A percentile compares a stretch with the other conserved stretches of the same genome.
Evolutionary conservation across 1,140 invertebrate species (phyloP).

Genomic region (Holotrichia oblita): DNA sequence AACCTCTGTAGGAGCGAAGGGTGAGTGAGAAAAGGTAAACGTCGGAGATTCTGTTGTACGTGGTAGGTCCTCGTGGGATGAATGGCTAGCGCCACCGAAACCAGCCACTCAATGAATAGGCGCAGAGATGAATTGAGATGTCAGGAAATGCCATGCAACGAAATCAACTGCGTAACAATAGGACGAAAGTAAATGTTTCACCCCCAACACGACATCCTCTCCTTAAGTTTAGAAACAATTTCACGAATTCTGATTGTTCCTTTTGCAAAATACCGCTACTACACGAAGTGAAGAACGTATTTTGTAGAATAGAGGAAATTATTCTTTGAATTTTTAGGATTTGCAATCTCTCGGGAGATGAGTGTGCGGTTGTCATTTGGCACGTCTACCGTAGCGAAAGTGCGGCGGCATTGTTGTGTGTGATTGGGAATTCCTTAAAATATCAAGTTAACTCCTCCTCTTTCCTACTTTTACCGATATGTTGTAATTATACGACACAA

Average conservation of each 20-base stretch:
- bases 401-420: too few species aligned
- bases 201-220: slow-evolving; percentile 11
- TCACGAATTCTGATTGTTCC: slow-evolving; percentile 5
- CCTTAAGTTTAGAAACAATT: slow-evolving; percentile 11
- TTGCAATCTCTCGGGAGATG: too few species aligned
- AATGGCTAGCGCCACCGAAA: slow-evolving; percentile 35
- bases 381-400: too few species aligned
- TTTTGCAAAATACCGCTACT: not conserved
- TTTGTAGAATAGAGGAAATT: slow-evolving; percentile 8
- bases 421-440: too few species aligned
- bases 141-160: slow-evolving; percentile 32
- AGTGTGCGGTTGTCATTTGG: too few species aligned
- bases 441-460: too few species aligned
- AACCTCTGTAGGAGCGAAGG: not conserved
- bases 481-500: too few species aligned
- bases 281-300: not conserved
- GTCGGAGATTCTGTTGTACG: slow-evolving; percentile 23
- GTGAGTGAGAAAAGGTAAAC: slow-evolving; percentile 30
- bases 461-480: too few species aligned
- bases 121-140: slow-evolving; percentile 30
- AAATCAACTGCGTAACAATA: slow-evolving; percentile 23
- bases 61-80: slow-evolving; percentile 22
- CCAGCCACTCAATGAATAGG: slow-evolving; percentile 34
- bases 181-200: slow-evolving; percentile 11
- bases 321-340: not conserved